These are phyloP conservation scores for Xestobium rufovillosum DNA, from an alignment of 2,888 invertebrate species.

Conservation along the genomic window DNA sequence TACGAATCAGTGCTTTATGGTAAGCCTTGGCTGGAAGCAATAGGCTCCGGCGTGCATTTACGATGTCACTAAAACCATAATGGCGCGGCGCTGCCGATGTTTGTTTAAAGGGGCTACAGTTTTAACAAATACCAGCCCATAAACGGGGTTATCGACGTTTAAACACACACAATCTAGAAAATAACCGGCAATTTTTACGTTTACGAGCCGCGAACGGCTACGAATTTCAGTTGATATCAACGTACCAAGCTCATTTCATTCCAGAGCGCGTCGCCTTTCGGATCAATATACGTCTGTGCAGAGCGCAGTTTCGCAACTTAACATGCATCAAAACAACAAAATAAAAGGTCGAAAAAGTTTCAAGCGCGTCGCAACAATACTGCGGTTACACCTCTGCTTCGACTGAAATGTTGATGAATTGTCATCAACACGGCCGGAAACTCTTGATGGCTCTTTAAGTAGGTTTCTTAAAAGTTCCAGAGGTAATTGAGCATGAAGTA, in stretches of 20 bases:
- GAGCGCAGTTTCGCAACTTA: conserved; percentile 20
- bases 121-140: conserved; percentile 24
- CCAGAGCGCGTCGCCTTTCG: conserved; percentile 25
- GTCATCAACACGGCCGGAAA: too few relatives aligned
- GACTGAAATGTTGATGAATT: too few relatives aligned
- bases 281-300: conserved; percentile 26
- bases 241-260: conserved; percentile 38
- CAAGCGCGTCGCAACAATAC: too few relatives aligned
- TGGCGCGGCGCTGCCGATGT: not conserved
- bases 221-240: conserved; percentile 37
- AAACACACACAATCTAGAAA: conserved; percentile 35
- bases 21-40: too few relatives aligned
- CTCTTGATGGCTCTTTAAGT: conserved; percentile 19
- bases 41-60: not conserved
- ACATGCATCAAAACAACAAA: too few relatives aligned
- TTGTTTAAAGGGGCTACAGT: not conserved
- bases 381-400: too few relatives aligned
- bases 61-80: conserved; percentile 1
- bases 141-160: conserved; percentile 24
- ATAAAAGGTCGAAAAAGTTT: too few relatives aligned
- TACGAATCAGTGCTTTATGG: too few relatives aligned
- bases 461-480: conserved; percentile 23
- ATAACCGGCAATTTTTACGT: conserved; percentile 39
- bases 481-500: conserved; percentile 30
- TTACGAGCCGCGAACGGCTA: conserved; percentile 38